Base-by-base conservation (phyloP, 2,888 invertebrate species). In the Dasysyrphus albostriatus region DNA sequence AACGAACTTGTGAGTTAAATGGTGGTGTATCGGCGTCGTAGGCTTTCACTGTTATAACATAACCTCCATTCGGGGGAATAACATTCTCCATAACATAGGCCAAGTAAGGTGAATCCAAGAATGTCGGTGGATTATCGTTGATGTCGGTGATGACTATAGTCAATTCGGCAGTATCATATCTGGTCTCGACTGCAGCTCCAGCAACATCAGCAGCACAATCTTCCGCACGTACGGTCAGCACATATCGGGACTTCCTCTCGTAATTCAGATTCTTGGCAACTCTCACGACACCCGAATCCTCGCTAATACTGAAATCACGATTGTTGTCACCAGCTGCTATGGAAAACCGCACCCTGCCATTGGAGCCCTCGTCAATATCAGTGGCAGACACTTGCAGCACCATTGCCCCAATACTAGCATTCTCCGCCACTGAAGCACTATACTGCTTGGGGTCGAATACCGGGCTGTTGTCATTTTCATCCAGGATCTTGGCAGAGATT, bases 81-180 rank as follows among this genome's bases (percentile, higher is more conserved):
- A 97, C 95, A 92, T 98, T 97, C 93, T 99, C 98, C 96, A 98
- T 97, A 79, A 98, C 98, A 92, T 97, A 96, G 5, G 98, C 97
- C 91, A 97, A 93, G 93, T 98, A 98, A 0, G 98, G 98, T n/a
- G 98, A 98, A 93, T 98, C 97, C 89, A 97, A 93, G 93, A 98
- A 98, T 58, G 97, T 96, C 58, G 98, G 98, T 39, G 96, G 96
- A 91, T 98, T 98, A 93, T 98, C 98, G 93, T 98, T 98, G 91
- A 98, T 96, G 93, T 98, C 98, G 88, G 96, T 95, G 73, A 98
- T 96, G 78, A 95, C 95, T 90, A 98, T 97, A 84, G 96, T 95
- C 89, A 98, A 94, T 92, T 96, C 96, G 89, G 95, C 97, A 78
- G 95, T 96, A 94, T 96, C 97, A 91, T 94, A 96, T 91, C 94